Evolutionary conservation across 2,888 invertebrate species (phyloP).

Genomic region (Harpalus rufipes): DNA sequence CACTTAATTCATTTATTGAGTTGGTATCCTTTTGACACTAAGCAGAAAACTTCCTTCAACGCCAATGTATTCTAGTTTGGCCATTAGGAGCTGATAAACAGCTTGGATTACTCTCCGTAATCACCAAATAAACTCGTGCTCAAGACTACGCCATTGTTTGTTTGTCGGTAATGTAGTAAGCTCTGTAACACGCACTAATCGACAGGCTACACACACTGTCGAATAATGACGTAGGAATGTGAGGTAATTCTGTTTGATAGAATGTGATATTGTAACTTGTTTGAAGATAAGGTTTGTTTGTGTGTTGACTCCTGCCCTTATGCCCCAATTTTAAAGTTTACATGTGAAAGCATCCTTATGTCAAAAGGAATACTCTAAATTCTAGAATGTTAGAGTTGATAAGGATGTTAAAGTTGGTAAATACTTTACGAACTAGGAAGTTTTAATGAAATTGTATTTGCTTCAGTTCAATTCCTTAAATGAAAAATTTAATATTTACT

Average conservation of each 20-base stretch:
- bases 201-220: constrained; percentile 2
- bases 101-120: constrained; percentile 47
- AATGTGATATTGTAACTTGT: not conserved
- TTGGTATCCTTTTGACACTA: constrained; percentile 1
- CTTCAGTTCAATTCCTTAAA: constrained; percentile 24
- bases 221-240: not conserved
- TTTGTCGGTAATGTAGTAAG: constrained; percentile 17
- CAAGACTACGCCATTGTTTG: constrained; percentile 24
- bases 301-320: constrained; percentile 32
- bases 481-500: constrained; percentile 30
- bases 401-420: constrained; percentile 12
- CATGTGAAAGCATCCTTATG: constrained; percentile 8
- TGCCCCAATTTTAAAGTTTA: constrained; percentile 37
- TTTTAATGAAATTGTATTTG: constrained; percentile 32
- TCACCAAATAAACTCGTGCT: constrained; percentile 40
- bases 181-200: constrained; percentile 9
- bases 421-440: constrained; percentile 14
- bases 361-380: constrained; percentile 29
- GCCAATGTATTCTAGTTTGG: not conserved
- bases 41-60: constrained; percentile 3
- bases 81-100: constrained; percentile 51
- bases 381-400: not conserved
- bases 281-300: constrained; percentile 25
- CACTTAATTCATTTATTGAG: constrained; percentile 42
- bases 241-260: not conserved